These are phyloP conservation scores for Psittacula derbiana DNA, from an alignment of 2,797 vertebrate genomes.

Conservation along the genomic window DNA sequence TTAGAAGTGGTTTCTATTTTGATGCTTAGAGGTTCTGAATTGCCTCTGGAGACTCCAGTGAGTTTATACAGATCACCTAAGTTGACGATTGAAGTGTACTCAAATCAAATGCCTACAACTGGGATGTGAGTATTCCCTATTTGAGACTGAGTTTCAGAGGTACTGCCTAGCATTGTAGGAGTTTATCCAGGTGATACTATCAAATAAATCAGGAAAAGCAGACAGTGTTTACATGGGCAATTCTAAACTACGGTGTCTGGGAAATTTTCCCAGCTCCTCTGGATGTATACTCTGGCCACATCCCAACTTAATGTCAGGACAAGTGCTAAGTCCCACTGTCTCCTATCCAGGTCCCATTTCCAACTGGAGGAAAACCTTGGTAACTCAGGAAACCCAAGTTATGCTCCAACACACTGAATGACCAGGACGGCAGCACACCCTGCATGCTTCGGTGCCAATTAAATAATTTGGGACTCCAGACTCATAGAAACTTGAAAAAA, in stretches of 20 bases:
- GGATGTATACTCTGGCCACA: conserved; percentile 20
- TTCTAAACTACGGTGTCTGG: conserved; percentile 35
- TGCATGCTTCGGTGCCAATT: background rate
- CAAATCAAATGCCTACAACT: background rate
- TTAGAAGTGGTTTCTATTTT: conserved; percentile 5
- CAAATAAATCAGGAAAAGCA: conserved; percentile 49
- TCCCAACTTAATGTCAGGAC: conserved; percentile 12
- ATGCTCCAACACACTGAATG: background rate
- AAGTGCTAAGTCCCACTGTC: conserved; percentile 13
- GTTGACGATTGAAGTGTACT: background rate
- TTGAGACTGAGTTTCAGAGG: conserved; percentile 6
- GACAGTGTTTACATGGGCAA: conserved; percentile 46
- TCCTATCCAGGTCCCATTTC: background rate
- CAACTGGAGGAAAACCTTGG: background rate
- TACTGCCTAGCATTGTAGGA: background rate
- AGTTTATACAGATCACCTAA: background rate
- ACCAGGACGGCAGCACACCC: background rate
- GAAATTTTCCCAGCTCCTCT: conserved; percentile 36
- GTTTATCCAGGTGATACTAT: conserved; percentile 25
- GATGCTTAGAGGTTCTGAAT: background rate
- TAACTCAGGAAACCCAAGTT: conserved; percentile 1
- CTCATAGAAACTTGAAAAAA: background rate
- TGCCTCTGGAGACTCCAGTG: background rate
- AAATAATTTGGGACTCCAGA: background rate
- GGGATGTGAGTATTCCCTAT: background rate